Base-by-base conservation (phyloP, 2,113 vertebrate genomes). In the Heterotis niloticus region DNA sequence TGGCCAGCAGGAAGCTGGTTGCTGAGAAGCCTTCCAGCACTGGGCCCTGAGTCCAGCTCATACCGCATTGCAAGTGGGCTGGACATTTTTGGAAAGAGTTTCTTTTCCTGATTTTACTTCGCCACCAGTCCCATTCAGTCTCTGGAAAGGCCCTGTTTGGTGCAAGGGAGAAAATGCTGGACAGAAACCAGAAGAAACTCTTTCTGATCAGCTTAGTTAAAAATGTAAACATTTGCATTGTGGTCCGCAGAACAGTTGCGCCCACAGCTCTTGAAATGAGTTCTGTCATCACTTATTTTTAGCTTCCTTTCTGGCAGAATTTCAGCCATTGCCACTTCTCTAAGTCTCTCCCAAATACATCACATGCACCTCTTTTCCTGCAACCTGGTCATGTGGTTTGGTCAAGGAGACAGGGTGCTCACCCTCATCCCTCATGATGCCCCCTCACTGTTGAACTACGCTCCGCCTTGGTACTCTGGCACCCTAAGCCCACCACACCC, bases 281-380 rank as follows among this genome's bases (percentile, higher is more conserved):
- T 44, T 44, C 34, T 44, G 34, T 44, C n/a, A n/a, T 71, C 34
- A 17, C 68, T n/a, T 89, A 88, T 91, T 90, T 92, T 92, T 92
- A 92, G 85, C 83, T 80, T 62, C 26, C 64, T 82, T 82, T 89
- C 90, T 88, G 79, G 82, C 54, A 76, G 82, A 87, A 84, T 44
- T 81, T 82, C 76, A 34, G 83, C 86, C 79, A 67, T 80, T 7
- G 7, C 34, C 34, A 44, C 3, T 44, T 44, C 80, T 84, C 79
- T 72, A 81, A 77, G 82, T 68, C 54, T 74, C 62, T 10, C 75
- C 65, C 76, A 66, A 72, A 83, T 85, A 86, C 82, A 90, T 86
- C 85, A 84, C 87, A 88, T 77, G 64, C 65, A 26, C 51, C 28
- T 83, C 66, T 20, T 75, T 23, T 54, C 0, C 23, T 90, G 78